phyloP scores from a whole-genome alignment of 2,888 invertebrate genomes.

The Cantharis rustica region DNA sequence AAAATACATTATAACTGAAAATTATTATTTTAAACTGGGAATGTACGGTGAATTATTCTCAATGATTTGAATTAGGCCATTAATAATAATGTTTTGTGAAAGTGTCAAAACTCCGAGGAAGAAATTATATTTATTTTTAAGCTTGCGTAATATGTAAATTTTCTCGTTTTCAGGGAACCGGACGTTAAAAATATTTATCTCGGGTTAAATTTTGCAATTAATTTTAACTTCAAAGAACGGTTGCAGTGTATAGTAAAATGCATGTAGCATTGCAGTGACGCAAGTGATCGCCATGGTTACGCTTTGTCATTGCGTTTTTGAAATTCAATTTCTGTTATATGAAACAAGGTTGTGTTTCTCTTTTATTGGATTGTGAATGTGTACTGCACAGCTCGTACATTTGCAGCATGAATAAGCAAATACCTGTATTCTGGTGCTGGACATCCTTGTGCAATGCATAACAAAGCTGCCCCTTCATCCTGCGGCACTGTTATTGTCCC shows the following conservation, averaged over 20 bases:
- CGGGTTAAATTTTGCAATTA: conserved; percentile 9
- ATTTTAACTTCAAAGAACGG: conserved; percentile 29
- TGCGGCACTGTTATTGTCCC: conserved; percentile 72
- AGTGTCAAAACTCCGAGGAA: neutral
- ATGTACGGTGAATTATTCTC: neutral
- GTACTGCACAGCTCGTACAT: conserved; percentile 17
- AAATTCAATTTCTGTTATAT: conserved; percentile 24
- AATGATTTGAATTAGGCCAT: neutral
- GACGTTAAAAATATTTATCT: conserved; percentile 2
- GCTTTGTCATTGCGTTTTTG: conserved; percentile 25
- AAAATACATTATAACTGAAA: neutral
- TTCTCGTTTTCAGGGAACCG: conserved; percentile 1
- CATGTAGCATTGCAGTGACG: conserved; percentile 20
- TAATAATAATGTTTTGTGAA: neutral
- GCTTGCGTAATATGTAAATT: neutral
- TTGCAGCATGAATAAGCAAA: conserved; percentile 21
- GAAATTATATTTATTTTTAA: neutral
- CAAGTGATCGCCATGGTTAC: conserved; percentile 25
- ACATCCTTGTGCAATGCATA: conserved; percentile 80
- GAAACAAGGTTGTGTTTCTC: conserved; percentile 9
- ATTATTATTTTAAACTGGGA: neutral
- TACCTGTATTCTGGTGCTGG: conserved; percentile 81
- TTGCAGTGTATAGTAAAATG: conserved; percentile 19
- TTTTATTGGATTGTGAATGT: conserved; percentile 20
- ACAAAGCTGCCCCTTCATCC: conserved; percentile 74